A percentile compares a stretch with the other conserved stretches of the same genome.
These are phyloP conservation scores for Agonopterix arenella DNA, from an alignment of 2,888 invertebrate species.

Conservation along the genomic window DNA sequence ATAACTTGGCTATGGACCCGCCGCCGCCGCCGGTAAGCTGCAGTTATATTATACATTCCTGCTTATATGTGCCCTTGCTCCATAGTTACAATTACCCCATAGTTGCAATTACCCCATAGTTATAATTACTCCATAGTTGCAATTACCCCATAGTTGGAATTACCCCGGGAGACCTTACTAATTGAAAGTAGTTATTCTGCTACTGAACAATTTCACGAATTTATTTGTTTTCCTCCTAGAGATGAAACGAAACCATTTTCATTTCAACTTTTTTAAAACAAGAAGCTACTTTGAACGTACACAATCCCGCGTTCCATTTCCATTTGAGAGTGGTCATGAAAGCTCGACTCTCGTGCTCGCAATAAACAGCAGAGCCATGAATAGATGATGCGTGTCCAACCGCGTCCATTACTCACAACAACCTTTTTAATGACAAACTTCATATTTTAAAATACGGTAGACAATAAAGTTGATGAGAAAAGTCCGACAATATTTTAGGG, in stretches of 20 bases:
- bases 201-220: neutral
- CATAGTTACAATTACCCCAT: too few relatives aligned
- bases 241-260: neutral
- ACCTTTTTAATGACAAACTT: neutral
- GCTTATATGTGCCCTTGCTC: too few relatives aligned
- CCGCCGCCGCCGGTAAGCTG: too few relatives aligned
- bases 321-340: slow-evolving; percentile 1
- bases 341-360: neutral
- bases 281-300: neutral
- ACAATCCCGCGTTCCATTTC: neutral
- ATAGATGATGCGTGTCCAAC: slow-evolving; percentile 7
- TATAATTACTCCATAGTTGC: too few relatives aligned
- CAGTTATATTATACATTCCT: too few relatives aligned
- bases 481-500: neutral
- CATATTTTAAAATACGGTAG: neutral
- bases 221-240: neutral
- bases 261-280: neutral
- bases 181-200: neutral
- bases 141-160: too few relatives aligned
- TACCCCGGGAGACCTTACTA: neutral
- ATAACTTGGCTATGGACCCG: too few relatives aligned
- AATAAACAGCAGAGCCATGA: slow-evolving; percentile 4
- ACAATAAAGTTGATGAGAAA: neutral
- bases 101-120: too few relatives aligned
- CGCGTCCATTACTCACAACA: neutral